Conservation (phyloP, 2,797 vertebrate species). For the Sphaeramia orbicularis region DNA sequence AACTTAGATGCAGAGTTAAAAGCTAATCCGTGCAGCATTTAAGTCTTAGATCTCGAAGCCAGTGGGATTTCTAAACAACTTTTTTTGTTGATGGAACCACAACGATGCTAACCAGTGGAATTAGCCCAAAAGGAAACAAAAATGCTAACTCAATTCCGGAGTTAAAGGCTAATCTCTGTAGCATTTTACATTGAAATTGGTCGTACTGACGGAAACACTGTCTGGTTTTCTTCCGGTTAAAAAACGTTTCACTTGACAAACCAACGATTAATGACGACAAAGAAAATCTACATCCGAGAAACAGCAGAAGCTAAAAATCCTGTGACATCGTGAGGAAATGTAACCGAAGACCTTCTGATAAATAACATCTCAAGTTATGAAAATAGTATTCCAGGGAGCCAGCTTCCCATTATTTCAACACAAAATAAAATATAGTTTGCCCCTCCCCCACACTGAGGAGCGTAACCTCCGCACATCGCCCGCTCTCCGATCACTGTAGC, state of each 20-base stretch:
- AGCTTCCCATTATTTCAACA: conserved; percentile 89
- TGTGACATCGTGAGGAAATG: conserved; percentile 57
- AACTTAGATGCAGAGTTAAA: too few species aligned
- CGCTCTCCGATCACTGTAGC: conserved; percentile 39
- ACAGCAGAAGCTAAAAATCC: conserved; percentile 47
- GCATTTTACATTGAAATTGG: too few species aligned
- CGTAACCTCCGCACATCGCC: conserved; percentile 17
- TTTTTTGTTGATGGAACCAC: too few species aligned
- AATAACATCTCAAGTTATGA: conserved; percentile 94
- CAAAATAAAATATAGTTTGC: conserved; percentile 62
- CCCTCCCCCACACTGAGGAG: conserved; percentile 8
- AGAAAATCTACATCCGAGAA: conserved; percentile 16
- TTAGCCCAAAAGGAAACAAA: too few species aligned
- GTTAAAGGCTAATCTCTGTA: too few species aligned
- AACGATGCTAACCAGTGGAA: too few species aligned
- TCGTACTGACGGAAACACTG: too few species aligned
- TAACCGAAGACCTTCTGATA: conserved; percentile 86
- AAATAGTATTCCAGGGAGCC: conserved; percentile 90
- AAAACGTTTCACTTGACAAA: not conserved
- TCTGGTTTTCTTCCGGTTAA: too few species aligned
- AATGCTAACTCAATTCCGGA: too few species aligned
- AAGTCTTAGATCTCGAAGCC: too few species aligned
- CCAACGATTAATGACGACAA: not conserved
- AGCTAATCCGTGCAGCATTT: too few species aligned
- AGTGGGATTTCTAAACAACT: too few species aligned